Evolutionary conservation across 1,140 invertebrate genomes (phyloP).

Genomic region (Manduca sexta): DNA sequence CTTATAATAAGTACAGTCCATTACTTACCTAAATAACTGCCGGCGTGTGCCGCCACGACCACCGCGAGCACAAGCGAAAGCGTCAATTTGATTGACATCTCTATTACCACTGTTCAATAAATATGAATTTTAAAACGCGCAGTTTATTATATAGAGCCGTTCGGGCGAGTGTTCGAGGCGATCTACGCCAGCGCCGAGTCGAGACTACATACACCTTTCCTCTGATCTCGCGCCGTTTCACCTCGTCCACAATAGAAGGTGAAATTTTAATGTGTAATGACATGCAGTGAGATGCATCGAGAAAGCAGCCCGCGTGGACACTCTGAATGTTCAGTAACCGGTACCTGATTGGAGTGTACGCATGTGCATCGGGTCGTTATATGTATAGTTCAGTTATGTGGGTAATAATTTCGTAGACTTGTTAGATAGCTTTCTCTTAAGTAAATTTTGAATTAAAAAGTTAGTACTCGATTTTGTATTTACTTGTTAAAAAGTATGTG

Average conservation of each 20-base stretch:
- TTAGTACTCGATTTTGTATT: background rate
- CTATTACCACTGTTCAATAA: conserved; percentile 12
- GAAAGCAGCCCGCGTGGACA: conserved; percentile 35
- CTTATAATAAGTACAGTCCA: conserved; percentile 7
- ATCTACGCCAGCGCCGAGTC: conserved; percentile 40
- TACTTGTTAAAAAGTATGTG: no score
- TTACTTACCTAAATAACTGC: conserved; percentile 60
- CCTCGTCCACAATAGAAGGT: conserved; percentile 68
- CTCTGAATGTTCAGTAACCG: conserved; percentile 9
- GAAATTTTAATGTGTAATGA: conserved; percentile 65
- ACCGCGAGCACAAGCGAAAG: conserved; percentile 40
- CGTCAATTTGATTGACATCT: conserved; percentile 52
- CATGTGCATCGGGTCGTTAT: conserved; percentile 2
- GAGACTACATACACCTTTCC: conserved; percentile 61
- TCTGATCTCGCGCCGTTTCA: conserved; percentile 57
- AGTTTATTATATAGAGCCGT: conserved; percentile 21
- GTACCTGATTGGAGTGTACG: background rate
- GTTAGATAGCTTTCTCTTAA: conserved; percentile 14
- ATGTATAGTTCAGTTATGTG: background rate
- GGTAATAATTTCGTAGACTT: conserved; percentile 1
- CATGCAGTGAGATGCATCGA: conserved; percentile 61
- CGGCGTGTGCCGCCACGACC: conserved; percentile 32
- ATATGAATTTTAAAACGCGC: conserved; percentile 25
- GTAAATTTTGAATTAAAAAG: background rate
- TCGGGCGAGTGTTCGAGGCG: conserved; percentile 37